A percentile compares a stretch with the other conserved stretches of the same genome.
Evolutionary conservation across 2,797 vertebrate species (phyloP).

Genomic region (Acrossocheilus fasciatus): DNA sequence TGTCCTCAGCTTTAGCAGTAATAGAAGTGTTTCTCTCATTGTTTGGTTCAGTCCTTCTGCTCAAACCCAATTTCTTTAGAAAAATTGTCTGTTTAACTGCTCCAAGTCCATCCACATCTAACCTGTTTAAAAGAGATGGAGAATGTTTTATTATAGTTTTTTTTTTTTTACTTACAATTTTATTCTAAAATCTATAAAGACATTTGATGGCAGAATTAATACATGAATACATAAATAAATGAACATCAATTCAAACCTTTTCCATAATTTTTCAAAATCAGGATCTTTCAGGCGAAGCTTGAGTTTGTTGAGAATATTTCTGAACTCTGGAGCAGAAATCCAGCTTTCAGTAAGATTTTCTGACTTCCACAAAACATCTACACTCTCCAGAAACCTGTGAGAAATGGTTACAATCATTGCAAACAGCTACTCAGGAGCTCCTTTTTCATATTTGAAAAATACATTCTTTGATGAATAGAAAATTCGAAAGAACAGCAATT

Average conservation of each 20-base stretch:
- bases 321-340: constrained; percentile 65
- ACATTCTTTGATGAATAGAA: not conserved
- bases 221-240: not conserved
- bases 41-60: constrained; percentile 33
- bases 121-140: constrained; percentile 45
- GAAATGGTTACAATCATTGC: not conserved
- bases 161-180: not conserved
- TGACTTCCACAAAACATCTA: constrained; percentile 57
- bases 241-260: constrained; percentile 50
- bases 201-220: not conserved
- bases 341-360: constrained; percentile 55
- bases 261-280: constrained; percentile 70
- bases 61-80: constrained; percentile 64
- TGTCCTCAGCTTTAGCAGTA: constrained; percentile 34
- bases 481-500: not conserved
- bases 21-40: constrained; percentile 24
- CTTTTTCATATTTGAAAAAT: not conserved
- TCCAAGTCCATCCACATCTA: constrained; percentile 65
- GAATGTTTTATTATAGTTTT: not conserved
- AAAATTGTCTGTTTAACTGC: constrained; percentile 62
- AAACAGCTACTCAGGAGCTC: not conserved
- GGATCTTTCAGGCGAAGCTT: constrained; percentile 62
- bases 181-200: not conserved
- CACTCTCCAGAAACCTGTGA: constrained; percentile 60
- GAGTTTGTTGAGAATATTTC: constrained; percentile 63